A percentile compares a stretch with the other conserved stretches of the same genome.
These are phyloP conservation scores for Netelia virgata DNA, from an alignment of 2,888 invertebrate genomes.

Conservation along the genomic window DNA sequence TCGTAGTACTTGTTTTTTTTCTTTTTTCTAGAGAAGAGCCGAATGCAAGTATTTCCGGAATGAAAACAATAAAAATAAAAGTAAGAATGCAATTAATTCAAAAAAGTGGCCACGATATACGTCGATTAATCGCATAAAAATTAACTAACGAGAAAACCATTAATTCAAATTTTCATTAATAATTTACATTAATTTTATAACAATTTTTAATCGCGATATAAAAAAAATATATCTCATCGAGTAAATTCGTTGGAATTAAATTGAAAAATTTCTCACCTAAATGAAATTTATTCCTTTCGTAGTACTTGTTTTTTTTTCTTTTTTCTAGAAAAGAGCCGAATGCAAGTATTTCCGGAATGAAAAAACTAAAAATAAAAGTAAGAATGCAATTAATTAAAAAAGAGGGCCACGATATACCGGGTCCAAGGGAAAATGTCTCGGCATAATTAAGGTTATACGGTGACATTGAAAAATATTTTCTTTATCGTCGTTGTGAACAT, in stretches of 20 bases:
- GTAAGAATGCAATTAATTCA: background rate
- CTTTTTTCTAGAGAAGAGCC: background rate
- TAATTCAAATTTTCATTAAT: no score
- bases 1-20: background rate
- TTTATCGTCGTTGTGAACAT: background rate
- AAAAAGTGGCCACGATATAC: background rate
- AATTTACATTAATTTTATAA: background rate
- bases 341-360: background rate
- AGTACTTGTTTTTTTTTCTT: background rate
- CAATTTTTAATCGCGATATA: background rate
- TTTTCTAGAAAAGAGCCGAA: background rate
- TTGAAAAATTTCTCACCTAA: background rate
- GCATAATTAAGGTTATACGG: background rate
- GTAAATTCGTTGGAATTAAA: background rate
- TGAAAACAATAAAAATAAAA: background rate
- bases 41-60: background rate
- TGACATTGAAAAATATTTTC: conserved; percentile 4
- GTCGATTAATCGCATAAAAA: no score
- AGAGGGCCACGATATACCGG: background rate
- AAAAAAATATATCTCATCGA: background rate
- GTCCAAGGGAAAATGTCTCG: background rate
- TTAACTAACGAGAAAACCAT: no score
- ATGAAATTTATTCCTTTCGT: background rate
- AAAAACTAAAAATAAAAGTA: background rate
- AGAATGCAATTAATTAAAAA: background rate